phyloP scores from a whole-genome alignment of 2,797 vertebrate species.

The Enteromius treurensis region DNA sequence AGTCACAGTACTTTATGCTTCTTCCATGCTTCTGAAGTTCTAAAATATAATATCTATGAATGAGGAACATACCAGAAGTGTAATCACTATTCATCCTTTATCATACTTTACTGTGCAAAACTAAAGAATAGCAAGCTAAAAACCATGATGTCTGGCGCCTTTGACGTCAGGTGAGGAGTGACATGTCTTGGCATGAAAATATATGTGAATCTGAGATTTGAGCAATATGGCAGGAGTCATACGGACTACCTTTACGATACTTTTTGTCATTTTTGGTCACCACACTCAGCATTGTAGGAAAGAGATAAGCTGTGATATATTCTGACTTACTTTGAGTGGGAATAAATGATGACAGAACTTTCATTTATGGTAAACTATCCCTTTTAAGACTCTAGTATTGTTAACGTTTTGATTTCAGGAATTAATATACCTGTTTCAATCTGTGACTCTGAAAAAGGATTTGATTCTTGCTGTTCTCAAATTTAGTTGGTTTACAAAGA shows the following conservation, averaged over 20 bases:
- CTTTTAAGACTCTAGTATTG: background rate
- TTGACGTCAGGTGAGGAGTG: background rate
- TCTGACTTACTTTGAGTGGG: background rate
- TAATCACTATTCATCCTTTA: background rate
- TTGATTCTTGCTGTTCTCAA: background rate
- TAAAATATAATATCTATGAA: background rate
- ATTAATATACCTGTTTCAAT: background rate
- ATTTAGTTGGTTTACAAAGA: background rate
- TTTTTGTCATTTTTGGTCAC: background rate
- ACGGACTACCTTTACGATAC: background rate
- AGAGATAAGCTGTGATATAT: background rate
- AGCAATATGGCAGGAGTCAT: background rate
- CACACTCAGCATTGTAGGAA: background rate
- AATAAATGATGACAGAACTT: background rate
- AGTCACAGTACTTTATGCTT: background rate
- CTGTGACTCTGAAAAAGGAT: background rate
- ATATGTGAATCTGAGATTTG: background rate
- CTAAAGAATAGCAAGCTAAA: background rate
- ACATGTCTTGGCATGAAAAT: background rate
- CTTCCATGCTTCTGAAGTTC: background rate
- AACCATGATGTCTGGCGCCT: background rate
- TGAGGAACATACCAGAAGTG: background rate
- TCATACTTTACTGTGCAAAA: background rate
- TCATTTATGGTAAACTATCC: background rate
- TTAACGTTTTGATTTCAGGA: background rate